phyloP scores from a whole-genome alignment of 2,797 vertebrate genomes.

The Tapera naevia region DNA sequence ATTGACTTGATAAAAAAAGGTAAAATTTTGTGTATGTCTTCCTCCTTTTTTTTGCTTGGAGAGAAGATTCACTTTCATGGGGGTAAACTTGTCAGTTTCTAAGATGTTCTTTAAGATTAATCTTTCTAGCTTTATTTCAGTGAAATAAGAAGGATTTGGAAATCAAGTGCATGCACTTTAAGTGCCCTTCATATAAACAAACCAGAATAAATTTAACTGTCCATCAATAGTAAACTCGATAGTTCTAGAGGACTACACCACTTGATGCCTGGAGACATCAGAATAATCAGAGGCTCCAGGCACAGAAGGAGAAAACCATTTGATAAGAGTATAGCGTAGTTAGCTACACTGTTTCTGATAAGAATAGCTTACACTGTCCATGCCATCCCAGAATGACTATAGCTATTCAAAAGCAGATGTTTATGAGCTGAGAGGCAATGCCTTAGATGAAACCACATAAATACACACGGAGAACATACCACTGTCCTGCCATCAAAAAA shows the following conservation, averaged over 20 bases:
- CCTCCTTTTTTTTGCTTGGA: background rate
- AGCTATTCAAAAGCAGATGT: background rate
- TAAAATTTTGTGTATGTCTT: background rate
- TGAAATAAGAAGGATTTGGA: background rate
- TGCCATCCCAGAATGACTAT: background rate
- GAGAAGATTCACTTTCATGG: background rate
- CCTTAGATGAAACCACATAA: background rate
- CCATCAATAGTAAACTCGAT: background rate
- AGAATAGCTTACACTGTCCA: background rate
- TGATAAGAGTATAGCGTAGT: background rate
- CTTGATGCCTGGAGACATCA: background rate
- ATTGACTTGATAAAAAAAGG: background rate
- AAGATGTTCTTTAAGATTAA: background rate
- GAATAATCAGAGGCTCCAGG: background rate
- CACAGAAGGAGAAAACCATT: background rate
- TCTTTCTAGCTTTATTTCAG: background rate
- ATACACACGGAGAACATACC: accelerated
- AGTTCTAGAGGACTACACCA: background rate
- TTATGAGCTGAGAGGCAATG: background rate
- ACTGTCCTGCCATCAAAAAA: background rate
- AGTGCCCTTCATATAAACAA: background rate
- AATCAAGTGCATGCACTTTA: background rate
- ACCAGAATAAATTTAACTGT: background rate
- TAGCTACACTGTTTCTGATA: background rate
- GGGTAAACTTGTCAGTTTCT: background rate